These are phyloP conservation scores for Boleophthalmus pectinirostris DNA, from an alignment of 2,113 vertebrate species.

Conservation along the genomic window DNA sequence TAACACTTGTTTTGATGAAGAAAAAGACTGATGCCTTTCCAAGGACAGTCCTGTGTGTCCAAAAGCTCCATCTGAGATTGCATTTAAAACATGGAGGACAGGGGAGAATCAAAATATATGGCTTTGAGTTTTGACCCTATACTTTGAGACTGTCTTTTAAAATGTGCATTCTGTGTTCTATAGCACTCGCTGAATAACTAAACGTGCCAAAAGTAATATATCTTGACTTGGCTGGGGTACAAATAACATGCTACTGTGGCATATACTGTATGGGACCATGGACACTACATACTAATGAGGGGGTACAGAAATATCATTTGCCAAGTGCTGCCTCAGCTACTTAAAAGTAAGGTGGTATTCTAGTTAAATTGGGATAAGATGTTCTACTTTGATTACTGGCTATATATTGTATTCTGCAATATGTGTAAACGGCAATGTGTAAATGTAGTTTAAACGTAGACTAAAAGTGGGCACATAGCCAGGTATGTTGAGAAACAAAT, in stretches of 20 bases:
- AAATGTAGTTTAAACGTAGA: too few relatives aligned
- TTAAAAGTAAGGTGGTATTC: not conserved
- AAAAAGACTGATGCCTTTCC: slow-evolving; percentile 55
- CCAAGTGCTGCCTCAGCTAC: not conserved
- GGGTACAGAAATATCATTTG: not conserved
- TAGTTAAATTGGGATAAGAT: not conserved
- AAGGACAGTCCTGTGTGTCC: slow-evolving; percentile 23
- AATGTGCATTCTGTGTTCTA: not conserved
- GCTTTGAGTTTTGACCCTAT: not conserved
- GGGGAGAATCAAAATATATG: not conserved
- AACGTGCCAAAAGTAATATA: not conserved
- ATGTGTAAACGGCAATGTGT: too few relatives aligned
- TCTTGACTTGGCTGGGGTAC: not conserved
- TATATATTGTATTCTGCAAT: too few relatives aligned
- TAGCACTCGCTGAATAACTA: not conserved
- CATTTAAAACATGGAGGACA: slow-evolving; percentile 35
- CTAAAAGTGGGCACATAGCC: too few relatives aligned
- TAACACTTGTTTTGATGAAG: slow-evolving; percentile 61
- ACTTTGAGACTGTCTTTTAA: not conserved
- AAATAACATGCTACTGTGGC: not conserved
- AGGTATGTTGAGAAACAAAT: too few relatives aligned
- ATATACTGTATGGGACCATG: not conserved
- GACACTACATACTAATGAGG: not conserved
- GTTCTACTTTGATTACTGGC: not conserved
- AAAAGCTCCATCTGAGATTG: slow-evolving; percentile 13